Base-by-base conservation (phyloP, 1,140 invertebrate genomes). In the Acyrthosiphon pisum region DNA sequence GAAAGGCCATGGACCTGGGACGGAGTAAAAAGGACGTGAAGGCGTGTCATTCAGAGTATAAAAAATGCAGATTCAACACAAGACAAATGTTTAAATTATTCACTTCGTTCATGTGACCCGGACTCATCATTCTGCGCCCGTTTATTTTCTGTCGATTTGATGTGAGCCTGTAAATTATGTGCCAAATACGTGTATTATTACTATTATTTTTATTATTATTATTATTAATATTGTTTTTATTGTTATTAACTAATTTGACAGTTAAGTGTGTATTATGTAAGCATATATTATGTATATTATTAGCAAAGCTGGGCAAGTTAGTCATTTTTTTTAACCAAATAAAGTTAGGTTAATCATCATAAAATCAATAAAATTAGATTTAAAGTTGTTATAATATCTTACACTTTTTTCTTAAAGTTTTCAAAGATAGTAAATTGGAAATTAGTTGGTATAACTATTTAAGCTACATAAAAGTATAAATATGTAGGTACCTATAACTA, bases 51-150 rank as follows among this genome's bases (percentile, higher is more conserved):
- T 8, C 30, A 22, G 91, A 56, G n/a, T 94, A 93, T 48, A 94
- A 93, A 89, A 94, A 94, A 50, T 94, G 93, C 48, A n/a, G 83
- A 30, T 93, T 94, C 84, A 93, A 93, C 50, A 92, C 83, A 2
- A 37, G 53, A 46, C 90, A 92, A 68, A 87, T 93, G 93, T 93
- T 93, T 41, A 93, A 86, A 53, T n/a, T 93, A 35, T 93, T 93
- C 22, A 41, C 81, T 6, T 93, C 91, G 81, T 93, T 93, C 14
- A 41, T 86, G 91, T 93, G 56, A n/a, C 81, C 35, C 26, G 8
- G 35, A 22, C 35, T 22, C 18, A 46, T 44, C 22, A 14, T 44
- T 86, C 41, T 26, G 41, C 9, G 3, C 4, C 41, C 83, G 37
- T 37, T 76, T 76, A 30, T n/a, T 76, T 76, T 76, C 14, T 76